phyloP scores from a whole-genome alignment of 2,888 invertebrate species.

The Mimachlamys varia region DNA sequence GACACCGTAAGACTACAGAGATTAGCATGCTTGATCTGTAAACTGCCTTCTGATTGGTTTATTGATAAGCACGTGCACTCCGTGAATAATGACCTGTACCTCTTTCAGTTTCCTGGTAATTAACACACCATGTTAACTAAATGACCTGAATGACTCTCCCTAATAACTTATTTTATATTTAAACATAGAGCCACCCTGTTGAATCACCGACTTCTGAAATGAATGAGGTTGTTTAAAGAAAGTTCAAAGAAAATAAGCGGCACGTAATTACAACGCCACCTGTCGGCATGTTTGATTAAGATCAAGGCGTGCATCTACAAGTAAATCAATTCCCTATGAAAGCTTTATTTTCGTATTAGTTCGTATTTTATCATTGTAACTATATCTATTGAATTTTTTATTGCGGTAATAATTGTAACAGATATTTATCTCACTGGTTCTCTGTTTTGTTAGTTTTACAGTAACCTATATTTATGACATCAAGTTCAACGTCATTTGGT shows the following conservation, averaged over 20 bases:
- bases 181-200: neutral
- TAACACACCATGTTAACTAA: neutral
- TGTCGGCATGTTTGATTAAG: neutral
- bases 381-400: no score
- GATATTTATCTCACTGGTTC: no score
- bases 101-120: neutral
- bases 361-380: no score
- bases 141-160: neutral
- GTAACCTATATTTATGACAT: no score
- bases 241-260: neutral
- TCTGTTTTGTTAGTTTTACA: no score
- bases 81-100: neutral
- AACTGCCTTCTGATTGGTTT: neutral
- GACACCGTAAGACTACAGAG: neutral
- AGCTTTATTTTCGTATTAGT: no score
- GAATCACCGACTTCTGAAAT: neutral
- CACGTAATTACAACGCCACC: neutral
- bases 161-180: neutral
- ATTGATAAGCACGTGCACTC: conserved; percentile 13
- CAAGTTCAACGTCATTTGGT: no score
- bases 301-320: neutral
- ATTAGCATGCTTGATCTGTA: neutral
- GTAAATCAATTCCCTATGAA: neutral
- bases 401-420: no score
- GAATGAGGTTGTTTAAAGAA: neutral